Conservation (phyloP, 2,888 invertebrate genomes). For the Erynnis tages region DNA sequence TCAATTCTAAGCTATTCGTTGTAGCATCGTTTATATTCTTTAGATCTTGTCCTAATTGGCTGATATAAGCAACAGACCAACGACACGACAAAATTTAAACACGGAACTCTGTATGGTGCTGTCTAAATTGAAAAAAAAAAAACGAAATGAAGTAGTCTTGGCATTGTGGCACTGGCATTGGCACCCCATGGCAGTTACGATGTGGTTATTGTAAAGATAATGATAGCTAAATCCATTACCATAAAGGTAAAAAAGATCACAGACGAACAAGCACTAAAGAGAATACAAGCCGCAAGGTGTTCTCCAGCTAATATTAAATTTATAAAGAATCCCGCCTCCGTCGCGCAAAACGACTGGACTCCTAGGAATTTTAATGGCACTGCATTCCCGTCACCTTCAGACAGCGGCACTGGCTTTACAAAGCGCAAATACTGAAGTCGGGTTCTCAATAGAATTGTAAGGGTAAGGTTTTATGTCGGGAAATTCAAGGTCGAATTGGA, state of each 20-base stretch:
- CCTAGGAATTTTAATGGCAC: constrained; percentile 25
- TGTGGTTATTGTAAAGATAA: too few species aligned
- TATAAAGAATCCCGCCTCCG: neutral
- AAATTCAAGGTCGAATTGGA: neutral
- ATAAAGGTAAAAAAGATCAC: neutral
- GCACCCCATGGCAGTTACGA: too few species aligned
- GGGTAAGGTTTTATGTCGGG: neutral
- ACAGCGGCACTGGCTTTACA: neutral
- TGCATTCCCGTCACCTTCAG: constrained; percentile 17
- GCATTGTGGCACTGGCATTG: too few species aligned
- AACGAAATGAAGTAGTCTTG: too few species aligned
- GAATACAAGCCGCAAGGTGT: neutral
- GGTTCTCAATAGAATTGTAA: neutral
- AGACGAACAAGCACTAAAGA: neutral
- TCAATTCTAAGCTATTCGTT: too few species aligned
- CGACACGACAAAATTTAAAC: too few species aligned
- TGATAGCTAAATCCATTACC: too few species aligned
- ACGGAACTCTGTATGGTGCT: too few species aligned
- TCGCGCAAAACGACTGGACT: neutral
- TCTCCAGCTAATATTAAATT: constrained; percentile 1
- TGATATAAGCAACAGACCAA: too few species aligned
- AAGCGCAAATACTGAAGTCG: constrained; percentile 1
- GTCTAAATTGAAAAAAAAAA: too few species aligned
- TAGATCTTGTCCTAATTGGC: too few species aligned
- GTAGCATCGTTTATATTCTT: too few species aligned